These are phyloP conservation scores for Acrobasis consociella DNA, from an alignment of 2,888 invertebrate species.

Conservation along the genomic window DNA sequence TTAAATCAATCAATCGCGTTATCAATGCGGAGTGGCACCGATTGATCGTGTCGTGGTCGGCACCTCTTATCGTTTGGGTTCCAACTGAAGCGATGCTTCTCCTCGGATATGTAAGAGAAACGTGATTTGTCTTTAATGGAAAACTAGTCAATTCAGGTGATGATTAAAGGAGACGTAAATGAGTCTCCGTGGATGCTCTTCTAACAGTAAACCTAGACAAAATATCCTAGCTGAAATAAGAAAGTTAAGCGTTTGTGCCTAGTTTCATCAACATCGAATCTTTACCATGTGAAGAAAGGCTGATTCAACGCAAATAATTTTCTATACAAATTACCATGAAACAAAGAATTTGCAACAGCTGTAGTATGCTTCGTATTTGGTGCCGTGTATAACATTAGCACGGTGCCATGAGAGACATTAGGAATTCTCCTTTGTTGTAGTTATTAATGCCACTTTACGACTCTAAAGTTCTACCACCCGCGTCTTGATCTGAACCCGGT, in stretches of 20 bases:
- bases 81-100: constrained; percentile 33
- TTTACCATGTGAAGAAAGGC: too few species aligned
- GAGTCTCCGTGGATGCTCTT: too few species aligned
- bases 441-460: background rate
- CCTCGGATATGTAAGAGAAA: constrained; percentile 14
- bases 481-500: background rate
- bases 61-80: constrained; percentile 63
- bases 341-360: too few species aligned
- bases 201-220: too few species aligned
- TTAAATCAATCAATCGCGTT: constrained; percentile 68
- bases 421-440: background rate
- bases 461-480: constrained; percentile 1
- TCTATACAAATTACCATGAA: too few species aligned
- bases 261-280: too few species aligned
- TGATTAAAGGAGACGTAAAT: too few species aligned
- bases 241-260: too few species aligned
- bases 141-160: background rate
- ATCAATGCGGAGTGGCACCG: constrained; percentile 67
- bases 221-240: too few species aligned
- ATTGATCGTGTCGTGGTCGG: constrained; percentile 63
- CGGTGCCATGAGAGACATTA: constrained; percentile 12
- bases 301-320: too few species aligned
- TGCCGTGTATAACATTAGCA: background rate
- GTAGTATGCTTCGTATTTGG: too few species aligned
- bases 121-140: background rate